Percentiles rank a stretch among this genome's conserved stretches.
phyloP scores from a whole-genome alignment of 2,888 invertebrate genomes.

The Drosophila limbata region DNA sequence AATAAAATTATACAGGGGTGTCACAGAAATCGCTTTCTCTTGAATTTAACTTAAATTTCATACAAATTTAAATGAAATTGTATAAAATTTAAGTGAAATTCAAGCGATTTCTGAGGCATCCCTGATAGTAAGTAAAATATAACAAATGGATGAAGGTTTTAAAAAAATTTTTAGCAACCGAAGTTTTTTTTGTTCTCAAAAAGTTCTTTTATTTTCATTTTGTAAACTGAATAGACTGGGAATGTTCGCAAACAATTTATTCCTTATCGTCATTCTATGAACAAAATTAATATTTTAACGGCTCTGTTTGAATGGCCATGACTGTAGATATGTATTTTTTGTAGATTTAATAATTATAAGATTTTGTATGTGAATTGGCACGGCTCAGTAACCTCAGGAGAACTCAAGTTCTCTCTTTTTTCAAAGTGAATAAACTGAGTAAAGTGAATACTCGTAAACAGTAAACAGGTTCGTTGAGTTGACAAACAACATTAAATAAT shows the following conservation, averaged over 20 bases:
- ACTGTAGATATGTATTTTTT: slow-evolving; percentile 3
- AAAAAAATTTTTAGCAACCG: too few species aligned
- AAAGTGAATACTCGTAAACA: slow-evolving; percentile 12
- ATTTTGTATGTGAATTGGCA: slow-evolving; percentile 18
- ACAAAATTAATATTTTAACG: neutral
- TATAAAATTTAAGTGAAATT: too few species aligned
- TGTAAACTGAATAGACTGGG: too few species aligned
- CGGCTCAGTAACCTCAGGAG: slow-evolving; percentile 1
- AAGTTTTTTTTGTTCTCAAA: too few species aligned
- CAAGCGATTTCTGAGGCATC: too few species aligned
- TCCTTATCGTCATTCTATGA: neutral
- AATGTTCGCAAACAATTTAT: neutral
- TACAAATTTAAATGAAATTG: too few species aligned
- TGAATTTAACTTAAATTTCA: too few species aligned
- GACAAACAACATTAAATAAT: slow-evolving; percentile 3
- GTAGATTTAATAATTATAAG: slow-evolving; percentile 20
- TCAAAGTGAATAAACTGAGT: slow-evolving; percentile 12
- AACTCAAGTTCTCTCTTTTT: slow-evolving; percentile 1
- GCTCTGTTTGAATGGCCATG: neutral
- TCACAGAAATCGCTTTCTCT: too few species aligned
- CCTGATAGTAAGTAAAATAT: too few species aligned
- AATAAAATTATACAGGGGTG: too few species aligned
- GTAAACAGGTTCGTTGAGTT: slow-evolving; percentile 57
- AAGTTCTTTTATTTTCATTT: too few species aligned
- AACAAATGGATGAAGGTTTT: too few species aligned